Percentiles rank a stretch among this genome's conserved stretches.
Conservation (phyloP, 2,888 invertebrate genomes). For the Rhodophaea formosa region DNA sequence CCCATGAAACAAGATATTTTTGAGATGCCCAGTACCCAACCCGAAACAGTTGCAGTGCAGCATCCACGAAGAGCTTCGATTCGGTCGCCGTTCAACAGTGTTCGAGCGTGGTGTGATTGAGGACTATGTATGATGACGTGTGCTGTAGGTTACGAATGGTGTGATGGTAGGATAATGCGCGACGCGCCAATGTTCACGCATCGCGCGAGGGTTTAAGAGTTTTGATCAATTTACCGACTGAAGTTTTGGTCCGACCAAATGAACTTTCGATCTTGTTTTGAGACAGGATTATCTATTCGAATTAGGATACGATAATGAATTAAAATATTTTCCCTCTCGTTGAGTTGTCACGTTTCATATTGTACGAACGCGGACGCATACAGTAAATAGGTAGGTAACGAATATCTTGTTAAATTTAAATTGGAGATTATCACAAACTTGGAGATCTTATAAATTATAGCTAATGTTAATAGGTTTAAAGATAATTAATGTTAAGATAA, state of each 20-base stretch:
- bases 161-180: conserved; percentile 24
- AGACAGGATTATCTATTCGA: conserved; percentile 71
- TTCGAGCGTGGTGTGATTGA: conserved; percentile 47
- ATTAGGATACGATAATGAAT: conserved; percentile 64
- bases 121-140: conserved; percentile 47
- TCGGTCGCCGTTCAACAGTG: conserved; percentile 45
- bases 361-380: conserved; percentile 58
- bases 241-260: conserved; percentile 81
- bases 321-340: conserved; percentile 65
- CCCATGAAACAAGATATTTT: conserved; percentile 7
- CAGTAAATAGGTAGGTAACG: conserved; percentile 75
- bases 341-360: conserved; percentile 63
- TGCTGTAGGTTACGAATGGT: conserved; percentile 34
- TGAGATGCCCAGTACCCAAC: conserved; percentile 24
- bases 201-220: conserved; percentile 52
- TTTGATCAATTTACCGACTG: conserved; percentile 78
- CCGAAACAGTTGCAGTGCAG: conserved; percentile 1
- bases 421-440: conserved; percentile 74
- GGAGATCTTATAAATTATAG: conserved; percentile 78
- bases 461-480: conserved; percentile 78
- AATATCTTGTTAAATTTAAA: conserved; percentile 79
- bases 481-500: conserved; percentile 69
- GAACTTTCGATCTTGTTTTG: conserved; percentile 78
- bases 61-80: conserved; percentile 17
- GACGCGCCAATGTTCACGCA: conserved; percentile 21